Evolutionary conservation across 2,113 vertebrate species (phyloP).

Genomic region (Numenius arquata): DNA sequence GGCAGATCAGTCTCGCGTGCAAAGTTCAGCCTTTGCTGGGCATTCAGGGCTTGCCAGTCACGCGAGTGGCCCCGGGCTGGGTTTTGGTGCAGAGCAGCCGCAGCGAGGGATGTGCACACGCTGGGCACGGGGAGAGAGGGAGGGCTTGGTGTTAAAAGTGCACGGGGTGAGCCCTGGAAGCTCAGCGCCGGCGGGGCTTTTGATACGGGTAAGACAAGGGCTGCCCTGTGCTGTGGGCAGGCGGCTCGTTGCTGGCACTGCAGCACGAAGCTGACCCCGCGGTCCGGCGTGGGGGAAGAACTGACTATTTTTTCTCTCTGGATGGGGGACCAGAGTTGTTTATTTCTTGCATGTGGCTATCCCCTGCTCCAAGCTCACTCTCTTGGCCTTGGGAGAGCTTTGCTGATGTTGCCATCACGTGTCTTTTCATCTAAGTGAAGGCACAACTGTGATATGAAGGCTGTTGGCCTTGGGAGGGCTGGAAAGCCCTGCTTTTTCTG

Average conservation of each 20-base stretch:
- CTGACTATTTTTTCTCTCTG: not conserved
- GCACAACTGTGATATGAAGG: not conserved
- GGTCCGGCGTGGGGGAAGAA: not conserved
- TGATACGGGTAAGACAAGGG: not conserved
- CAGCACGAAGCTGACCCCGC: not conserved
- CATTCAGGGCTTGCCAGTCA: not conserved
- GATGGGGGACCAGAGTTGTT: not conserved
- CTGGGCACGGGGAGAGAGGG: not conserved
- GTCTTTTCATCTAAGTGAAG: not conserved
- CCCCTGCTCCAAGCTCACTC: not conserved
- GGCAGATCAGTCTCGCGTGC: fast-evolving
- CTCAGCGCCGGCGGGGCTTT: fast-evolving
- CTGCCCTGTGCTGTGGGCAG: not conserved
- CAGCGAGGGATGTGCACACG: fast-evolving
- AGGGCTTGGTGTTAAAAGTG: not conserved
- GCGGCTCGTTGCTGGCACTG: not conserved
- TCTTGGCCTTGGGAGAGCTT: not conserved
- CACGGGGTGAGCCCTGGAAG: not conserved
- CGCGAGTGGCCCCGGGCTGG: not conserved
- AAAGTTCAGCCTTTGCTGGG: fast-evolving
- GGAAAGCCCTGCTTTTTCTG: not conserved
- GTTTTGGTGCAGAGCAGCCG: not conserved
- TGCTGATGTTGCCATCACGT: not conserved
- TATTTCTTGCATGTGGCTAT: not conserved
- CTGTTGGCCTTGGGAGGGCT: not conserved